Base-by-base conservation (phyloP, 2,888 invertebrate species). In the Abrostola tripartita region DNA sequence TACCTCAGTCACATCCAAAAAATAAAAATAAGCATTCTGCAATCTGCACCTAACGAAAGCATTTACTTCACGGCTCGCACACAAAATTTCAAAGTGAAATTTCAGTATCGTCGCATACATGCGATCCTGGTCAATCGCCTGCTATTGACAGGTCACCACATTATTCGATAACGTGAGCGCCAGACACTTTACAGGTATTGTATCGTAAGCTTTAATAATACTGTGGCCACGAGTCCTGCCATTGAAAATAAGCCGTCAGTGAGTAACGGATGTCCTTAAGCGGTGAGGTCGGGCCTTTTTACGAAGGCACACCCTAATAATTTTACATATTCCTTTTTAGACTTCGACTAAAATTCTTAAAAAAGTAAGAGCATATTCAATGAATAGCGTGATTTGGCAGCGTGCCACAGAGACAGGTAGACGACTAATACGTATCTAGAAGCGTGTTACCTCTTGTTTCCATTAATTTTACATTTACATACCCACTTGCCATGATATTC, bases 181-280 rank as follows among this genome's bases (percentile, higher is more conserved):
- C 76, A 70, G 71, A 72, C 79, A 82, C 81, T 78, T 82, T 71
- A 68, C 78, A 81, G 82, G 79, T 81, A 81, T 81, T 84, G 80
- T 78, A 59, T 65, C 64, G 41, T 73, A 73, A 75, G 70, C 78
- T 71, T 53, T 70, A 65, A 74, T 80, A 79, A 68, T 72, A 69
- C 68, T 59, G 59, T 57, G 58, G 50, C 67, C 58, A 68, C 41
- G 62, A 57, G 42, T 52, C 40, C 47, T 58, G 6, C 65, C 62
- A 78, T 67, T 74, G 63, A 79, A 78, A 74, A 74, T 76, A 73
- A 68, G 65, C 74, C 61, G 63, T 71, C 51, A 62, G 55, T 52
- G 42, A 38, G 71, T 60, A 68, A 64, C 76, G 78, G 78, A 76
- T 78, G 63, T 79, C 61, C 65, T 66, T 76, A 74, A 75, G 64